Evolutionary conservation across 2,888 invertebrate species (phyloP).

Genomic region (Autographa gamma): DNA sequence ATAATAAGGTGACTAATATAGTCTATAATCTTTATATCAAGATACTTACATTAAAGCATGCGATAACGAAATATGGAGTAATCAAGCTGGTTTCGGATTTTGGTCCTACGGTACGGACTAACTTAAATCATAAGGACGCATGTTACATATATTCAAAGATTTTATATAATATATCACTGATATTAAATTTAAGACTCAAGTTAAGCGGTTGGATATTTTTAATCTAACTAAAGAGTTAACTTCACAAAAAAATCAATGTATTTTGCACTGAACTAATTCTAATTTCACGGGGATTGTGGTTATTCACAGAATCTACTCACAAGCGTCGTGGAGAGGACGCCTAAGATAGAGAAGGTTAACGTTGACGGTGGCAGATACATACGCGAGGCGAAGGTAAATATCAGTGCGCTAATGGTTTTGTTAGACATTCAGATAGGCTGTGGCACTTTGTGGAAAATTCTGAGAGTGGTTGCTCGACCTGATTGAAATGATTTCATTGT

Average conservation of each 20-base stretch:
- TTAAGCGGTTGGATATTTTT: background rate
- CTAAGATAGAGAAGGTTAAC: constrained; percentile 98
- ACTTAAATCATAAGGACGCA: constrained; percentile 23
- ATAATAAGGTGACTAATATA: constrained; percentile 31
- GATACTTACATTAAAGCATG: constrained; percentile 32
- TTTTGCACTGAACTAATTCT: constrained; percentile 45
- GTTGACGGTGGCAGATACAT: constrained; percentile 98
- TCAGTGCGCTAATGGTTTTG: constrained; percentile 52
- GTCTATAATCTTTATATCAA: constrained; percentile 17
- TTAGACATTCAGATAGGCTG: constrained; percentile 52
- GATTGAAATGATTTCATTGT: constrained; percentile 16
- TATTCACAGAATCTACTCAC: constrained; percentile 95
- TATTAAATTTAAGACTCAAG: constrained; percentile 5
- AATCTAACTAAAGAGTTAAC: constrained; percentile 28
- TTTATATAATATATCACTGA: background rate
- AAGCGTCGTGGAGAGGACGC: constrained; percentile 97
- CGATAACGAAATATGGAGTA: constrained; percentile 7
- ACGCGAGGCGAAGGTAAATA: constrained; percentile 98
- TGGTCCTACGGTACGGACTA: constrained; percentile 21
- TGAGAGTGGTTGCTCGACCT: no score
- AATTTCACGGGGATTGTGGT: constrained; percentile 75
- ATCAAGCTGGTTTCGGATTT: constrained; percentile 41
- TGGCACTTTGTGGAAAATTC: constrained; percentile 64
- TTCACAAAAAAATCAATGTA: constrained; percentile 24
- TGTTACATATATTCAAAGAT: constrained; percentile 20